Conservation (phyloP, 2,113 vertebrate genomes). For the Gulo gulo region DNA sequence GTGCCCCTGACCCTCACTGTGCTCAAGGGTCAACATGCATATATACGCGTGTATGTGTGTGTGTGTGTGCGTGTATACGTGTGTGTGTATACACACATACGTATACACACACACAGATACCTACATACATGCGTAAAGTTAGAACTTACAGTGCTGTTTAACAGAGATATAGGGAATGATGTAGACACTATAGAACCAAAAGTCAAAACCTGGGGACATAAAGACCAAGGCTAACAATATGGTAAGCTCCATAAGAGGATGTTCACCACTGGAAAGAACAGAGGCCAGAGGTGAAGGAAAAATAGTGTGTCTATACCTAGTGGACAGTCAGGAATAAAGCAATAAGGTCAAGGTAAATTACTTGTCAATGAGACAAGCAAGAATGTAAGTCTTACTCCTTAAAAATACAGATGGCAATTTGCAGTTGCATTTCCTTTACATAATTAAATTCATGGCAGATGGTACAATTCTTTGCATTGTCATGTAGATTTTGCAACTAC, state of each 20-base stretch:
- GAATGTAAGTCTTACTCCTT: background rate
- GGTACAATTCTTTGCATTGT: background rate
- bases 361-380: background rate
- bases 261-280: background rate
- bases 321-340: background rate
- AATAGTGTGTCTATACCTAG: background rate
- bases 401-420: background rate
- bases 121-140: background rate
- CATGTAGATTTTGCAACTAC: background rate
- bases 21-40: background rate
- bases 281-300: background rate
- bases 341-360: background rate
- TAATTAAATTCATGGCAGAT: background rate
- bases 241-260: background rate
- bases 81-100: too few relatives aligned
- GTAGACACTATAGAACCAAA: background rate
- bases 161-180: background rate
- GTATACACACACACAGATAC: too few relatives aligned
- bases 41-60: too few relatives aligned
- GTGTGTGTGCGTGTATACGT: background rate
- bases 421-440: background rate
- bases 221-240: background rate
- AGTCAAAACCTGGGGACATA: background rate
- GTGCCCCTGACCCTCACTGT: background rate
- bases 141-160: background rate